Conservation (phyloP, 2,888 invertebrate genomes). For the Dichetophora obliterata region DNA sequence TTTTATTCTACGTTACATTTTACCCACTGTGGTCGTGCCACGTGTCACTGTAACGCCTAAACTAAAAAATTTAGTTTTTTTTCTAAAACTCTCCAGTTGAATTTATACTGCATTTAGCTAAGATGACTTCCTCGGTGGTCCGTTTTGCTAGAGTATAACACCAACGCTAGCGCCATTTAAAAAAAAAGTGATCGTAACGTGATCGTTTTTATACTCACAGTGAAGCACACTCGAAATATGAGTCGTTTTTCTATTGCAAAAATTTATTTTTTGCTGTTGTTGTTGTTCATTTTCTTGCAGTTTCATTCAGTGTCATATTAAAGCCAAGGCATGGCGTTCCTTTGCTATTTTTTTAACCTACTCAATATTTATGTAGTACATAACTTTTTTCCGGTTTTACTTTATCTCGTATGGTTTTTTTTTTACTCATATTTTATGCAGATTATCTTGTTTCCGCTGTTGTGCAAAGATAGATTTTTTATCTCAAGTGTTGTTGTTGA, state of each 20-base stretch:
- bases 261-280: no score
- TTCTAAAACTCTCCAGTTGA: not conserved
- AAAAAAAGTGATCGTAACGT: slow-evolving; percentile 18
- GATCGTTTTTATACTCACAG: not conserved
- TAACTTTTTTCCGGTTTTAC: not conserved
- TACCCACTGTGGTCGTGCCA: not conserved
- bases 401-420: not conserved
- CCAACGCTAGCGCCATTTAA: not conserved
- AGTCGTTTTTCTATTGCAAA: not conserved
- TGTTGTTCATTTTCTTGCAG: not conserved
- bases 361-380: no score
- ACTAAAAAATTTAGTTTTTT: no score
- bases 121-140: not conserved
- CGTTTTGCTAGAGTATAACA: not conserved
- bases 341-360: not conserved
- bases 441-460: no score
- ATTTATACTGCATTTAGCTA: not conserved
- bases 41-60: no score
- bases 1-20: not conserved
- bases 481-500: no score
- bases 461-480: no score
- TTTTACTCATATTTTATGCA: not conserved
- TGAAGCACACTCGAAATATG: not conserved
- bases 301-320: not conserved
- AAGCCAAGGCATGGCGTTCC: not conserved